These are phyloP conservation scores for Burhinus oedicnemus DNA, from an alignment of 2,113 vertebrate genomes.

Conservation along the genomic window DNA sequence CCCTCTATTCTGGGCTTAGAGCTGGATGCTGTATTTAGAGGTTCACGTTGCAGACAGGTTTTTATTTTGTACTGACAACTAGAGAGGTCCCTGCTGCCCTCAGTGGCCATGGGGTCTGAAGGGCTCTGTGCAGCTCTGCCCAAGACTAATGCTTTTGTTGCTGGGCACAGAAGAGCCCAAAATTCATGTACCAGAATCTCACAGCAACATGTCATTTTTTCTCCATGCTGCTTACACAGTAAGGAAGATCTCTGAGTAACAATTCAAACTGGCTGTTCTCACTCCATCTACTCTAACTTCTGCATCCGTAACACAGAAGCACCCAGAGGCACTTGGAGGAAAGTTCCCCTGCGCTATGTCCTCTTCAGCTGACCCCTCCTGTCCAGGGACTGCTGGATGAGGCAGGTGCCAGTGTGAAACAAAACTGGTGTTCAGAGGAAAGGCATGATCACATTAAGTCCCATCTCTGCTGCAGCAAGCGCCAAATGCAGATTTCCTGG, in stretches of 20 bases:
- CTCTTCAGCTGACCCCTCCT: not conserved
- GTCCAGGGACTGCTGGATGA: not conserved
- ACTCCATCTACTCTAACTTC: not conserved
- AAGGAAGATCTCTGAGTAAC: not conserved
- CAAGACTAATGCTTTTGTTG: not conserved
- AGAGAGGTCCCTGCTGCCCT: not conserved
- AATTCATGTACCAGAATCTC: not conserved
- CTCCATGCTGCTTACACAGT: not conserved
- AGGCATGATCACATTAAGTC: too few species aligned
- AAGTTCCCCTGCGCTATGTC: not conserved
- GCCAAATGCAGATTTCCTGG: not conserved
- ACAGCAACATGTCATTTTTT: not conserved
- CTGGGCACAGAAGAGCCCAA: not conserved
- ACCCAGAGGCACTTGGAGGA: not conserved
- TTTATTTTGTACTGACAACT: not conserved
- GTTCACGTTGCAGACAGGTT: not conserved
- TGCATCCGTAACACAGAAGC: not conserved
- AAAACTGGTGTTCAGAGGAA: not conserved
- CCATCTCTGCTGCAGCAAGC: not conserved
- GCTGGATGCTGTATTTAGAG: not conserved
- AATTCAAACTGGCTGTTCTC: not conserved
- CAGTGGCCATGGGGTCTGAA: rapidly evolving
- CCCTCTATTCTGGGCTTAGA: not conserved
- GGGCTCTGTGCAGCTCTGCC: not conserved
- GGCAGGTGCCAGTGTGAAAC: not conserved